These are phyloP conservation scores for Discoglossus pictus DNA, from an alignment of 2,797 vertebrate species.

Conservation along the genomic window DNA sequence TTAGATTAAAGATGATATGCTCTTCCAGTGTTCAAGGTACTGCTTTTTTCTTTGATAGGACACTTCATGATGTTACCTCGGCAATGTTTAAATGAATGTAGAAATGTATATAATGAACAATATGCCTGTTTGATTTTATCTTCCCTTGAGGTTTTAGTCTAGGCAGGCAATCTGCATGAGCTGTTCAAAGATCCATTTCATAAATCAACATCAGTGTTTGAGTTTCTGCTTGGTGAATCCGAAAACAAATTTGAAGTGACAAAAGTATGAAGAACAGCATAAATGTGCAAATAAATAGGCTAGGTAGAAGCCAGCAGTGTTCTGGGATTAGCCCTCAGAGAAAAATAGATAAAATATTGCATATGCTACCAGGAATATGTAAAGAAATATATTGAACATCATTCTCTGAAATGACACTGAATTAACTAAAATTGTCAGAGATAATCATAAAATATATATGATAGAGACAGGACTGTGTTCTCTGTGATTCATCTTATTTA, in stretches of 20 bases:
- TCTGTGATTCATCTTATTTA: not conserved
- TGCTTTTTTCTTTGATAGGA: constrained; percentile 14
- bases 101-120: constrained; percentile 49
- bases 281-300: constrained; percentile 49
- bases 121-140: constrained; percentile 42
- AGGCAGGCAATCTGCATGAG: constrained; percentile 49
- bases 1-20: not conserved
- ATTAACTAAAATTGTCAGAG: constrained; percentile 16
- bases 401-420: constrained; percentile 36
- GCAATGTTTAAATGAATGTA: constrained; percentile 47
- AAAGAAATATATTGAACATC: constrained; percentile 48
- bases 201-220: constrained; percentile 53
- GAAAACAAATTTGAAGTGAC: constrained; percentile 49
- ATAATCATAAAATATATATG: constrained; percentile 19
- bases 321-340: constrained; percentile 37
- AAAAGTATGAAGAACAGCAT: constrained; percentile 50
- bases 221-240: constrained; percentile 49
- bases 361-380: constrained; percentile 12
- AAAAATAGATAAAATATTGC: constrained; percentile 41
- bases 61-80: constrained; percentile 33
- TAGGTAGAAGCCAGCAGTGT: constrained; percentile 39
- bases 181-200: constrained; percentile 46
- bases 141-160: constrained; percentile 38
- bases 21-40: not conserved
- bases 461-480: constrained; percentile 3